These are phyloP conservation scores for Manis pentadactyla DNA, from an alignment of 2,797 vertebrate species.

Conservation along the genomic window DNA sequence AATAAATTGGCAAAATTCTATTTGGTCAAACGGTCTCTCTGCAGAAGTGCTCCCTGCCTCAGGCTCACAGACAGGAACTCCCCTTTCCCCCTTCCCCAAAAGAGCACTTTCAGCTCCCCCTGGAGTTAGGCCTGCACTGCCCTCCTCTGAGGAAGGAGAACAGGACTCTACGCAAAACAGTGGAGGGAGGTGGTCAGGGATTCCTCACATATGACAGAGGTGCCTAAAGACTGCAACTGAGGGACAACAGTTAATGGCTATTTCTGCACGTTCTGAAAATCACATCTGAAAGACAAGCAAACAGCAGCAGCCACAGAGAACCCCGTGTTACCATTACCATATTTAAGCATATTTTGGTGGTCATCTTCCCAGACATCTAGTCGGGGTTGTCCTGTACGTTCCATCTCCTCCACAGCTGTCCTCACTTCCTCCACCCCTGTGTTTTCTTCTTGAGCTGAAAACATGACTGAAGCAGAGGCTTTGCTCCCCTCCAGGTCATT, in stretches of 20 bases:
- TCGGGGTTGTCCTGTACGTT: not conserved
- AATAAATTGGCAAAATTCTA: not conserved
- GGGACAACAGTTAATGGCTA: not conserved
- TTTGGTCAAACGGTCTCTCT: not conserved
- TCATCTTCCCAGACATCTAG: slow-evolving; percentile 54
- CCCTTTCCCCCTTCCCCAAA: accelerated
- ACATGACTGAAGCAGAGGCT: slow-evolving; percentile 24
- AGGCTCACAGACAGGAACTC: not conserved
- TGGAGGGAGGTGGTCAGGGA: not conserved
- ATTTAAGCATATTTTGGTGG: slow-evolving; percentile 61
- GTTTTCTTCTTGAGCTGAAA: not conserved
- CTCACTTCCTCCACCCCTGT: not conserved
- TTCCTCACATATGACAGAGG: not conserved
- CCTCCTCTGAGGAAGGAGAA: not conserved
- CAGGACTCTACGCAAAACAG: not conserved
- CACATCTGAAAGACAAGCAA: not conserved
- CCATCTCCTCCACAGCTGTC: slow-evolving; percentile 67
- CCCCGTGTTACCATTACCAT: slow-evolving; percentile 66
- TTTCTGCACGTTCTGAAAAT: not conserved
- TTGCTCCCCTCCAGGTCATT: slow-evolving; percentile 27
- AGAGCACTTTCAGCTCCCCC: not conserved
- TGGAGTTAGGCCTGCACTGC: not conserved
- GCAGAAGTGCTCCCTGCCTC: not conserved
- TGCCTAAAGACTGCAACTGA: not conserved
- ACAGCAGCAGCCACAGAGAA: not conserved